Evolutionary conservation across 2,888 invertebrate genomes (phyloP).

Genomic region (Chironomus tentans): DNA sequence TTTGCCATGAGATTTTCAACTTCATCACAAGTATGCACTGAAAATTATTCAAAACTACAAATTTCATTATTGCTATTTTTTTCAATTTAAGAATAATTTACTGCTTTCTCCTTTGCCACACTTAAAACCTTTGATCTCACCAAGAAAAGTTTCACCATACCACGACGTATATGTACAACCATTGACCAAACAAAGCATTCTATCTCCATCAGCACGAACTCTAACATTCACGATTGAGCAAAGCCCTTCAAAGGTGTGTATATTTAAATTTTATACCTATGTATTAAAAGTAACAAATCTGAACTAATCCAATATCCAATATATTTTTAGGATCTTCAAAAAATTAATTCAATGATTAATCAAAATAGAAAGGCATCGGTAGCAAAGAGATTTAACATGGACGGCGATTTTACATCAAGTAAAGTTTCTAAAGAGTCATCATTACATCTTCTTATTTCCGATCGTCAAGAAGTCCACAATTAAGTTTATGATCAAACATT

Average conservation of each 20-base stretch:
- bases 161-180: conserved; percentile 52
- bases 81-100: conserved; percentile 38
- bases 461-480: conserved; percentile 14
- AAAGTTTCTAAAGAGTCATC: conserved; percentile 1
- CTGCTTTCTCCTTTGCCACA: conserved; percentile 66
- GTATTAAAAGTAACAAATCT: too few species aligned
- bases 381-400: conserved; percentile 13
- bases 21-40: conserved; percentile 32
- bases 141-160: conserved; percentile 41
- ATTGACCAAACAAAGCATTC: conserved; percentile 42
- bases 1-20: conserved; percentile 62
- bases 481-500: background rate
- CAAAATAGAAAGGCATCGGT: background rate
- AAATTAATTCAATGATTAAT: conserved; percentile 16
- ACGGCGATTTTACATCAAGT: background rate
- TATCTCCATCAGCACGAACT: conserved; percentile 36
- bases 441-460: conserved; percentile 5
- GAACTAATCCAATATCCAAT: too few species aligned
- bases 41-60: too few species aligned
- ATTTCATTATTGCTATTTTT: background rate
- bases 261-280: too few species aligned
- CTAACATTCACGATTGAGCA: conserved; percentile 37
- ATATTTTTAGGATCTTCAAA: conserved; percentile 6
- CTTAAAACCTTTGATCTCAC: conserved; percentile 41
- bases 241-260: conserved; percentile 38